phyloP scores from a whole-genome alignment of 2,113 vertebrate species.

The Hippopotamus amphibius region DNA sequence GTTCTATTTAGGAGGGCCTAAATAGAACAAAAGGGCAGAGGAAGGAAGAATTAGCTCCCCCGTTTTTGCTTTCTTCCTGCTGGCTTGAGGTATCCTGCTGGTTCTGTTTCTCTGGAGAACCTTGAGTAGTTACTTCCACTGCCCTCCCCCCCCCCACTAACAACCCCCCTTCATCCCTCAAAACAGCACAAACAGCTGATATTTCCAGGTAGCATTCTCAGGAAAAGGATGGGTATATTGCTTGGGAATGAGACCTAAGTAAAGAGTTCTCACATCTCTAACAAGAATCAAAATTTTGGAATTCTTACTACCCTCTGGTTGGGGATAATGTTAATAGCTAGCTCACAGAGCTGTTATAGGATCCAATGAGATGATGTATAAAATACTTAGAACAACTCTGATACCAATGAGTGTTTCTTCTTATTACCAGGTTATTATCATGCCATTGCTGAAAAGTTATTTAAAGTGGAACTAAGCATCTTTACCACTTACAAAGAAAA shows the following conservation, averaged over 20 bases:
- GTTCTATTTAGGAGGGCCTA: not conserved
- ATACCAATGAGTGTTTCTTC: not conserved
- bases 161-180: not conserved
- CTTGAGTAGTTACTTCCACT: not conserved
- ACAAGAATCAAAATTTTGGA: constrained; percentile 4
- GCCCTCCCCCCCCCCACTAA: accelerated
- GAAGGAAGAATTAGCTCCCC: not conserved
- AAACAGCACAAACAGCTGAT: not conserved
- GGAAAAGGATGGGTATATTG: not conserved
- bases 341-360: not conserved
- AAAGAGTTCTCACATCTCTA: not conserved
- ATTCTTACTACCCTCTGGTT: not conserved
- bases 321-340: not conserved
- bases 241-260: not conserved
- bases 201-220: not conserved
- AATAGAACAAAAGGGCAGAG: not conserved
- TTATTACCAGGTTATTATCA: not conserved
- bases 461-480: not conserved
- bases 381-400: not conserved
- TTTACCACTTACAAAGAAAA: not conserved
- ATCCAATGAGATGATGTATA: not conserved
- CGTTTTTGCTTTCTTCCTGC: not conserved
- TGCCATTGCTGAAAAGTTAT: not conserved
- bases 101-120: not conserved
- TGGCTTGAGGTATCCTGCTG: not conserved